A percentile compares a stretch with the other conserved stretches of the same genome.
These are phyloP conservation scores for Promerops cafer DNA, from an alignment of 2,113 vertebrate genomes.

Conservation along the genomic window DNA sequence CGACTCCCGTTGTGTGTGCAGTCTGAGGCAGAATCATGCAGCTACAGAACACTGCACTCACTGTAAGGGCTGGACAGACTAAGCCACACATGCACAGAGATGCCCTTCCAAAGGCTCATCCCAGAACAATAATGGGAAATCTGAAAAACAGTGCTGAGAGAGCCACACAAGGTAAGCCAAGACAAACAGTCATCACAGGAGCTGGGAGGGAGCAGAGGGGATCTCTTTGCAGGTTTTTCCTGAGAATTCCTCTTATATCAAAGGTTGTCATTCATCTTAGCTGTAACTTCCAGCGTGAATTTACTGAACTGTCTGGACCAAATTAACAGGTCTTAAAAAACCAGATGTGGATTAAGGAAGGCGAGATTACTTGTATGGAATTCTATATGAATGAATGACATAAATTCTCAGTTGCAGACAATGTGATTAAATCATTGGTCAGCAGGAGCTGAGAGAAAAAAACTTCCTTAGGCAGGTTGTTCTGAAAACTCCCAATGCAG, in stretches of 20 bases:
- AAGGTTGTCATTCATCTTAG: background rate
- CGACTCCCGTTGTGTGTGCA: background rate
- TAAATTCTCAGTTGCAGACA: background rate
- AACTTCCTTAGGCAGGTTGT: background rate
- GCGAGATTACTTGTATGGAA: background rate
- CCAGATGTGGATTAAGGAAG: background rate
- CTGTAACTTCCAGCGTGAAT: background rate
- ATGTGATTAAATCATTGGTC: background rate
- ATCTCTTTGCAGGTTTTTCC: background rate
- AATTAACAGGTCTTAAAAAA: background rate
- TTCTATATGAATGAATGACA: background rate
- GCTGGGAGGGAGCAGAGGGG: background rate
- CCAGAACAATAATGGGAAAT: background rate
- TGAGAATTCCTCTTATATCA: background rate
- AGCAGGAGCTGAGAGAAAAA: background rate
- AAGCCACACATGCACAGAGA: constrained; percentile 25
- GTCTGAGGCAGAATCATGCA: background rate
- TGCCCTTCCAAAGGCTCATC: background rate
- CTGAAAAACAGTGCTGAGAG: background rate
- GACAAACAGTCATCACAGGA: background rate
- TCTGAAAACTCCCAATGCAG: background rate
- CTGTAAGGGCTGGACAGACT: background rate
- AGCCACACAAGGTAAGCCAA: constrained; percentile 2
- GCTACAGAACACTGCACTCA: background rate
- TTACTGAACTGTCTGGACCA: background rate